Evolutionary conservation across 2,888 invertebrate species (phyloP), one percentile per base, ranked within the genome.

Genomic region (Trachelus iudaicus): DNA sequence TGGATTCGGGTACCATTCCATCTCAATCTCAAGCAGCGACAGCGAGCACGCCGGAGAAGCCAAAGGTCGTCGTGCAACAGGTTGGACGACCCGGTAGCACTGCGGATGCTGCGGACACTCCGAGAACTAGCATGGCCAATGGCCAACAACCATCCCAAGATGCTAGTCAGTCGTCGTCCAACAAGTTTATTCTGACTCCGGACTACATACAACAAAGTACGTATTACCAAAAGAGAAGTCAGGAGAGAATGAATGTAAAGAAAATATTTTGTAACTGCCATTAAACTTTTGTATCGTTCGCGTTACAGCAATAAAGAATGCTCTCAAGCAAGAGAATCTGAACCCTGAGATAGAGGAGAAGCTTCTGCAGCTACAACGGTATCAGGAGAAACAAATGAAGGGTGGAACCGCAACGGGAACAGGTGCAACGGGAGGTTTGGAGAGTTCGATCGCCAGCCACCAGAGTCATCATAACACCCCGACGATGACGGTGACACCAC

Each of bases 161-260:
- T 15, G 84, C 86, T 40, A 87, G 79, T 77, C 88, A 90, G 80
- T 87, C 92, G 69, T 85, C 89, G 76, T 85, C 90, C 69, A 93
- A 94, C 87, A 94, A 96, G 92, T 98, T 98, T 92, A 95, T 97
- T 85, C 94, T 98, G 81, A 98, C 98, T 23, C 96, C 97, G 77
- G 97, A 97, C 92, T 98, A 98, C 89, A 97, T 98, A 85, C 97
- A 98, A 91, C 97, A 98, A 94, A 97, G 98, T 97, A 94, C 95
- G 95, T 94, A 92, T 81, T 73, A 0, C 56, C 56, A 0, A 9
- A 23, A 6, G 2, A 23, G 12, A 31, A 77, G 12, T 3, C 12
- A 12, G 3, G 37, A 23, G 35, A 13, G 69, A 33, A 9, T 9
- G 33, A 56, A 35, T n/a, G 37, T 31, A 73, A 34, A 11, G 40